These are phyloP conservation scores for Xiphorhynchus erythropygius DNA, from an alignment of 2,797 vertebrate genomes.

Conservation along the genomic window DNA sequence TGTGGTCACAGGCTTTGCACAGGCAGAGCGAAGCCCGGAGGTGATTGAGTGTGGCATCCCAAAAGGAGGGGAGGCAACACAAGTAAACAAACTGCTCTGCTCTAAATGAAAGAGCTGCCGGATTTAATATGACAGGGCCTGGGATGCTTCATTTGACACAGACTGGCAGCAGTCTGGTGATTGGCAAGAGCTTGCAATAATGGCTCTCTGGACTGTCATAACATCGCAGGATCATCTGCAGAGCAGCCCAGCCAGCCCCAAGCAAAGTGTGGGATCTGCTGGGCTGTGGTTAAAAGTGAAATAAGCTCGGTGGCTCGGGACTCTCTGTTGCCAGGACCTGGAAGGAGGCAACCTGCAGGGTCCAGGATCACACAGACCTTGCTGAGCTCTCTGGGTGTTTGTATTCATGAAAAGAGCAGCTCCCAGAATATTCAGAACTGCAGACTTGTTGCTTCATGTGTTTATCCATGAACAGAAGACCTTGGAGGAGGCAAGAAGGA, in stretches of 20 bases:
- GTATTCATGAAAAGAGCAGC: neutral
- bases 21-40: neutral
- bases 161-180: conserved; percentile 71
- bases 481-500: neutral
- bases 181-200: conserved; percentile 49
- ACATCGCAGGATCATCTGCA: conserved; percentile 48
- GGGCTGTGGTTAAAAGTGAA: neutral
- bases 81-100: conserved; percentile 53
- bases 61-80: conserved; percentile 6
- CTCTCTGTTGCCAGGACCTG: neutral
- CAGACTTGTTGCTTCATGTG: neutral
- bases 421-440: neutral
- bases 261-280: conserved; percentile 23
- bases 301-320: neutral
- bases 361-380: neutral
- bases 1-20: neutral
- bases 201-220: conserved; percentile 59
- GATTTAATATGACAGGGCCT: conserved; percentile 69
- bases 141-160: conserved; percentile 72
- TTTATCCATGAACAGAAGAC: neutral
- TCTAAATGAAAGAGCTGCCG: conserved; percentile 59
- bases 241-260: conserved; percentile 13
- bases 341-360: neutral
- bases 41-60: conserved; percentile 31
- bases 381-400: neutral